Percentiles rank a stretch among this genome's conserved stretches.
Evolutionary conservation across 2,888 invertebrate species (phyloP).

Genomic region (Notodonta ziczac): DNA sequence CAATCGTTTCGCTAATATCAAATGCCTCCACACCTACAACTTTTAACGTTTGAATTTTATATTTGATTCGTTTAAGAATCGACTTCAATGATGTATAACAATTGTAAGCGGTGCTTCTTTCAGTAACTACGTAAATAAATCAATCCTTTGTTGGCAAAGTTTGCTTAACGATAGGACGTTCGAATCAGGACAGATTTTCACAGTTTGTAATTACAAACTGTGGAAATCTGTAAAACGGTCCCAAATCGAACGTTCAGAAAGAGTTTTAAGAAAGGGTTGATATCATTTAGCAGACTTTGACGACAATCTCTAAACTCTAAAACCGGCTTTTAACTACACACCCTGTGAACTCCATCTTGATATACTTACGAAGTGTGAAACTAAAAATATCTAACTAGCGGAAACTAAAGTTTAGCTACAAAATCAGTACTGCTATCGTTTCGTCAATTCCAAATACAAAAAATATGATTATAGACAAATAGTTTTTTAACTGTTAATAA

Average conservation of each 20-base stretch:
- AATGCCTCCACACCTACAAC: constrained; percentile 19
- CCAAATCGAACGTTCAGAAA: too few relatives aligned
- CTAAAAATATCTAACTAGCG: constrained; percentile 26
- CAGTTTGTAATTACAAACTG: too few relatives aligned
- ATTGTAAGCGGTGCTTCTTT: constrained; percentile 55
- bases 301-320: constrained; percentile 17
- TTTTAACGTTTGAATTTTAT: constrained; percentile 27
- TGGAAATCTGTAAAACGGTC: too few relatives aligned
- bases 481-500: not conserved
- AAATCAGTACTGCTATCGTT: constrained; percentile 10
- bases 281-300: constrained; percentile 12
- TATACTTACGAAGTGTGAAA: constrained; percentile 31
- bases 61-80: constrained; percentile 31
- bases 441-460: constrained; percentile 4
- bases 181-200: too few relatives aligned
- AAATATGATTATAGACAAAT: constrained; percentile 2
- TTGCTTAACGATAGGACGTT: too few relatives aligned
- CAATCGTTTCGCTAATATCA: constrained; percentile 34
- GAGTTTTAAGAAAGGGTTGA: too few relatives aligned
- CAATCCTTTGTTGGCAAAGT: constrained; percentile 9
- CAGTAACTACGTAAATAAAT: constrained; percentile 35
- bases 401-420: constrained; percentile 19
- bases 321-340: constrained; percentile 49
- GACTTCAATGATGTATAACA: constrained; percentile 49
- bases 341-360: constrained; percentile 60